A percentile compares a stretch with the other conserved stretches of the same genome.
phyloP scores from a whole-genome alignment of 2,797 vertebrate species.

The Acrossocheilus wenchowensis region DNA sequence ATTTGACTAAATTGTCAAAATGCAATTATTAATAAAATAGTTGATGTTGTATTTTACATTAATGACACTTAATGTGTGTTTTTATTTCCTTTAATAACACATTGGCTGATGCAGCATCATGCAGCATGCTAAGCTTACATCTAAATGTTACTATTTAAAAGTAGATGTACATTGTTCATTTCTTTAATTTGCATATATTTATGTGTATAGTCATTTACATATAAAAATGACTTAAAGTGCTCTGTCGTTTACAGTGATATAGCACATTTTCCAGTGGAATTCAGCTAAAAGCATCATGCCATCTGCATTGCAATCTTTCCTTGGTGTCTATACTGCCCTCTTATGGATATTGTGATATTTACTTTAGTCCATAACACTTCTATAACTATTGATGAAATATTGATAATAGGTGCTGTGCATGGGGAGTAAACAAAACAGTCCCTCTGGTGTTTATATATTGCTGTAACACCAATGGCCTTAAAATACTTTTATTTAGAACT shows the following conservation, averaged over 20 bases:
- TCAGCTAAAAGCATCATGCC: background rate
- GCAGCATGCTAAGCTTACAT: too few relatives aligned
- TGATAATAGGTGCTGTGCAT: background rate
- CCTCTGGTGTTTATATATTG: background rate
- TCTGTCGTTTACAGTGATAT: background rate
- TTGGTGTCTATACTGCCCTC: background rate
- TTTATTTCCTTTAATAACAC: too few relatives aligned
- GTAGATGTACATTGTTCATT: too few relatives aligned
- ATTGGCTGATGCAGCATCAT: too few relatives aligned
- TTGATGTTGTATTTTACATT: too few relatives aligned
- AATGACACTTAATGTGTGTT: too few relatives aligned
- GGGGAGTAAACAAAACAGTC: too few relatives aligned
- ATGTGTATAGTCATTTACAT: background rate
- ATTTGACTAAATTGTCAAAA: too few relatives aligned
- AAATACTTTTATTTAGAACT: background rate
- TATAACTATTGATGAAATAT: background rate
- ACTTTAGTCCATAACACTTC: background rate
- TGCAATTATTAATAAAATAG: too few relatives aligned
- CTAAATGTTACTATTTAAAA: too few relatives aligned
- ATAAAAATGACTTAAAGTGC: background rate
- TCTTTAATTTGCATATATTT: background rate
- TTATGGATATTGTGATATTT: conserved; percentile 7
- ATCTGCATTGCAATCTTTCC: background rate
- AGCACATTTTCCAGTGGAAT: background rate
- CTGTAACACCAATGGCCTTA: background rate